Conservation (phyloP, 1,140 invertebrate species). For the Hyposmocoma kahamanoa region DNA sequence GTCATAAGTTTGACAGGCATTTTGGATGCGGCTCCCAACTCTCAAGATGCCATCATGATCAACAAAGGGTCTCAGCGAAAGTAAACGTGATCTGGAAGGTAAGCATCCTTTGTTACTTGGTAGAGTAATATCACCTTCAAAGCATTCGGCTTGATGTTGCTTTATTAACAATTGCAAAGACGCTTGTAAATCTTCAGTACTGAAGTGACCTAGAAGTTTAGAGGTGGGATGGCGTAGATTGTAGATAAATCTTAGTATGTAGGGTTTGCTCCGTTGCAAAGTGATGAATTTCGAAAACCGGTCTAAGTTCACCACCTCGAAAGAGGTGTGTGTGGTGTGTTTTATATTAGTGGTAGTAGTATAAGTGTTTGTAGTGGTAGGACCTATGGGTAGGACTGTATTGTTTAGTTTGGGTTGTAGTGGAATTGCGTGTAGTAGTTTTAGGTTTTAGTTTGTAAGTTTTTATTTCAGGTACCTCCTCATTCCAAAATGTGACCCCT, state of each 20-base stretch:
- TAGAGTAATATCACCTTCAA: background rate
- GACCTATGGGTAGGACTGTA: background rate
- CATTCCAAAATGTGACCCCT: background rate
- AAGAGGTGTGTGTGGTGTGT: no score
- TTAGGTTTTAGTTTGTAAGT: background rate
- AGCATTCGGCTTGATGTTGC: background rate
- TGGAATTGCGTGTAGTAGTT: no score
- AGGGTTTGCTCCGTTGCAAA: background rate
- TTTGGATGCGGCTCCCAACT: constrained; percentile 4
- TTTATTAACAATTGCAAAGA: constrained; percentile 1
- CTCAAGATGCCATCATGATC: constrained; percentile 2
- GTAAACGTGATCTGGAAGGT: background rate
- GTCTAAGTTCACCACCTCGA: constrained; percentile 4
- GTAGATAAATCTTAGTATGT: constrained; percentile 2
- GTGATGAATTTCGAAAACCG: constrained; percentile 7
- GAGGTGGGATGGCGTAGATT: background rate
- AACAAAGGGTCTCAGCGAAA: constrained; percentile 5
- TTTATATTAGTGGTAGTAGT: background rate
- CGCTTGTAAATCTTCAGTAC: background rate
- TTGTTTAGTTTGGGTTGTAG: background rate
- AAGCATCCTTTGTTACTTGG: background rate
- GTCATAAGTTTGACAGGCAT: background rate
- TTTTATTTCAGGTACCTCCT: constrained; percentile 8
- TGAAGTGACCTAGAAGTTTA: background rate
- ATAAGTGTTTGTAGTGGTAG: background rate